Conservation (phyloP, 2,888 invertebrate species). For the Microctonus brassicae region DNA sequence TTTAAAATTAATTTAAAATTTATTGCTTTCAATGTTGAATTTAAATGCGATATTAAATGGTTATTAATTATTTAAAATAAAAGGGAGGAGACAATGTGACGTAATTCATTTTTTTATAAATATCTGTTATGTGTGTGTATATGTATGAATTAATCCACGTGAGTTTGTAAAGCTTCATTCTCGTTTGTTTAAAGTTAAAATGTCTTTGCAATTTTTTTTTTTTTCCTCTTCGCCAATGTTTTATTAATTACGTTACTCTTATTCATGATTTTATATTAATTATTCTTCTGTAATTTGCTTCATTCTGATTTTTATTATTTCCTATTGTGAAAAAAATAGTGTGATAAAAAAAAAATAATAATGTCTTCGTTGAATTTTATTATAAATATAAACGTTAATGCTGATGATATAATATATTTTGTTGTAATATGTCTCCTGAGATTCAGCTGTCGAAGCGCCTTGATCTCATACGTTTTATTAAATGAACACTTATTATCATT, state of each 20-base stretch:
- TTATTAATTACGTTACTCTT: neutral
- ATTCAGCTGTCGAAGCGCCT: neutral
- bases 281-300: neutral
- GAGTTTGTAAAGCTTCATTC: neutral
- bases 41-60: neutral
- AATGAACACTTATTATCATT: constrained; percentile 55
- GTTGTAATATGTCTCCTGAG: neutral
- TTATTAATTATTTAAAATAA: neutral
- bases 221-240: neutral
- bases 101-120: neutral
- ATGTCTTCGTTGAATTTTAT: neutral
- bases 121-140: neutral
- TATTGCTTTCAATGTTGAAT: neutral
- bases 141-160: neutral
- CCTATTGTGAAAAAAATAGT: neutral
- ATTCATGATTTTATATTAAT: neutral
- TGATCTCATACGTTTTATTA: constrained; percentile 40
- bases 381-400: neutral
- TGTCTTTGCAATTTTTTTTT: neutral
- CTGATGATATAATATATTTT: neutral
- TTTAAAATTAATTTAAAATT: too few relatives aligned
- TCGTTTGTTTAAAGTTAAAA: neutral
- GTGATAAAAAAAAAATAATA: neutral
- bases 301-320: neutral
- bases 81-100: neutral